These are phyloP conservation scores for Congeria kusceri DNA, from an alignment of 2,888 invertebrate species.

Conservation along the genomic window DNA sequence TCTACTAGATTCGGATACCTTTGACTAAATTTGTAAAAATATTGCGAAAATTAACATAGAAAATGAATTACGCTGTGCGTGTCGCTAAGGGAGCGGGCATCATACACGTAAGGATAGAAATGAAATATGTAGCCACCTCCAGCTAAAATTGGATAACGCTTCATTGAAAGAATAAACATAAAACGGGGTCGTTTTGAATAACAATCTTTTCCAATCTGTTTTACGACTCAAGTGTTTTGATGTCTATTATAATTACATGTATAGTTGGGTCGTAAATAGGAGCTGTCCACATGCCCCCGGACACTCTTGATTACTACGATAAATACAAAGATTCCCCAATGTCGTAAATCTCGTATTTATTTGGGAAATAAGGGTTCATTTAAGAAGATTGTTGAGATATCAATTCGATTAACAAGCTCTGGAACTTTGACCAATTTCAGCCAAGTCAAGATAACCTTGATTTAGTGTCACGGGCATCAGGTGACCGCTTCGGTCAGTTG, in stretches of 20 bases:
- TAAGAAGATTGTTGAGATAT: not conserved
- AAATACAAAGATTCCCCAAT: not conserved
- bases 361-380: not conserved
- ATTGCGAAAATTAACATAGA: not conserved
- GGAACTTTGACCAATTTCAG: not conserved
- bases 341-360: conserved; percentile 2
- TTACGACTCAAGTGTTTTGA: too few species aligned
- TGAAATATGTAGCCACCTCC: not conserved
- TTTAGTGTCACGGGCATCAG: not conserved
- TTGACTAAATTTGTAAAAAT: not conserved
- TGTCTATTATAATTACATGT: not conserved
- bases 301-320: not conserved
- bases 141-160: conserved; percentile 2
- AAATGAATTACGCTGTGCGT: not conserved
- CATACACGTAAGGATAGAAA: not conserved
- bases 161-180: conserved; percentile 7
- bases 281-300: conserved; percentile 1
- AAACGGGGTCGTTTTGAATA: not conserved
- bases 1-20: not conserved
- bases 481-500: not conserved
- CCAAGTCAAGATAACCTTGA: not conserved
- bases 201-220: too few species aligned
- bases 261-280: not conserved
- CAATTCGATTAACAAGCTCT: not conserved
- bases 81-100: not conserved